A percentile compares a stretch with the other conserved stretches of the same genome.
phyloP scores from a whole-genome alignment of 2,113 vertebrate species.

The Mesembrinibis cayennensis region DNA sequence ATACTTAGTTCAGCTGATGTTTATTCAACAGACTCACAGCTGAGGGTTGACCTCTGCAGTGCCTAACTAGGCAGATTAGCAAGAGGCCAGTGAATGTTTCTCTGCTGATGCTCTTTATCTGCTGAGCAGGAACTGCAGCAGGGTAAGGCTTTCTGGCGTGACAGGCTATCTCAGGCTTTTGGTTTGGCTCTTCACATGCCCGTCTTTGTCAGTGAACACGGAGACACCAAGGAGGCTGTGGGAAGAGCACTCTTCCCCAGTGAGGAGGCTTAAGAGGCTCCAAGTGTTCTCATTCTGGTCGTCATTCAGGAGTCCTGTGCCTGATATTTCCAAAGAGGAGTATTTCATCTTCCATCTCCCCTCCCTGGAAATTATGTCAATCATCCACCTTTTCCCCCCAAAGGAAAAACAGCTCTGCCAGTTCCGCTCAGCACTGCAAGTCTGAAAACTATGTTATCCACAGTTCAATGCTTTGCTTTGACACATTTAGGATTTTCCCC shows the following conservation, averaged over 20 bases:
- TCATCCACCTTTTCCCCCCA: neutral
- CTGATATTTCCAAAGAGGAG: neutral
- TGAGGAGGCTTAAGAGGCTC: neutral
- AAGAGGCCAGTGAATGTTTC: neutral
- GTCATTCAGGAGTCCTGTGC: neutral
- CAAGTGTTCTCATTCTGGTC: neutral
- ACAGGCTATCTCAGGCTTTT: rapidly evolving
- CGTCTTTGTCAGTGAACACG: neutral
- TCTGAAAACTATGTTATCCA: neutral
- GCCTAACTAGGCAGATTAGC: neutral
- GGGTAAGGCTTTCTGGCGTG: neutral
- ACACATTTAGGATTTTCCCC: neutral
- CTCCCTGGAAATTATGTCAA: neutral
- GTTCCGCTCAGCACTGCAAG: neutral
- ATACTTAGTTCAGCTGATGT: neutral
- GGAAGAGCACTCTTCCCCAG: neutral
- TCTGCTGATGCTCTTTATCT: neutral
- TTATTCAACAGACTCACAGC: neutral
- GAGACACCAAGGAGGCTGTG: rapidly evolving
- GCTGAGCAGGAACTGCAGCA: neutral
- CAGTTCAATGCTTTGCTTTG: neutral
- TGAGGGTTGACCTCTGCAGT: neutral
- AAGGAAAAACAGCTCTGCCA: neutral
- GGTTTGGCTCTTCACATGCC: neutral
- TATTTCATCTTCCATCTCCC: neutral